phyloP scores from a whole-genome alignment of 1,140 invertebrate genomes.

The Bombus waltoni region DNA sequence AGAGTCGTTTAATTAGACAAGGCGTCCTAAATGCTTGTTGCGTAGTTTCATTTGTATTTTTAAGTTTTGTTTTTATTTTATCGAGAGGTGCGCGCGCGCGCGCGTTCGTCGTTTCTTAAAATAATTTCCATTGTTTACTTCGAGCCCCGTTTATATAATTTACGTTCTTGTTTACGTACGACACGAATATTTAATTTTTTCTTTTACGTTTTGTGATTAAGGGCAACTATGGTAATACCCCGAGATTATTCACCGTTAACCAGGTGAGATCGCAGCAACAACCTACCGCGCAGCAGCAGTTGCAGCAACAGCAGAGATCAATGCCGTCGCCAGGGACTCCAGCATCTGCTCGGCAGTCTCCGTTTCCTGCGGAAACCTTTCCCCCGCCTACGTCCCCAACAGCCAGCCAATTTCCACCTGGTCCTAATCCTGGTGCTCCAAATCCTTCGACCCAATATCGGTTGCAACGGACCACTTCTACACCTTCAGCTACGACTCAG shows the following conservation, averaged over 20 bases:
- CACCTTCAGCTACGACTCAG: conserved; percentile 86
- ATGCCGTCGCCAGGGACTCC: conserved; percentile 83
- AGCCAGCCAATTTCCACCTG: conserved; percentile 82
- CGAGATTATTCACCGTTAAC: conserved; percentile 80
- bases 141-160: neutral
- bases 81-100: neutral
- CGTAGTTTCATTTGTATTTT: conserved; percentile 46
- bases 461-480: conserved; percentile 86
- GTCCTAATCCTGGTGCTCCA: conserved; percentile 82
- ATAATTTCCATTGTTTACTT: neutral
- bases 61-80: conserved; percentile 35
- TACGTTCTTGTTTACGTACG: neutral
- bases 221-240: conserved; percentile 80
- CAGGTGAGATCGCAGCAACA: conserved; percentile 77
- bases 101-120: neutral
- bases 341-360: conserved; percentile 83
- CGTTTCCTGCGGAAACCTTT: conserved; percentile 84
- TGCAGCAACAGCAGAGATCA: conserved; percentile 80
- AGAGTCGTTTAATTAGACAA: conserved; percentile 41
- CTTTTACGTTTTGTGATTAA: conserved; percentile 58
- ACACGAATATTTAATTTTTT: conserved; percentile 36
- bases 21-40: conserved; percentile 41
- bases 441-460: conserved; percentile 84
- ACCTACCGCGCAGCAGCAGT: conserved; percentile 68
- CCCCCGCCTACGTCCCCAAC: conserved; percentile 81